phyloP scores from a whole-genome alignment of 2,113 vertebrate species.

The Chionomys nivalis region DNA sequence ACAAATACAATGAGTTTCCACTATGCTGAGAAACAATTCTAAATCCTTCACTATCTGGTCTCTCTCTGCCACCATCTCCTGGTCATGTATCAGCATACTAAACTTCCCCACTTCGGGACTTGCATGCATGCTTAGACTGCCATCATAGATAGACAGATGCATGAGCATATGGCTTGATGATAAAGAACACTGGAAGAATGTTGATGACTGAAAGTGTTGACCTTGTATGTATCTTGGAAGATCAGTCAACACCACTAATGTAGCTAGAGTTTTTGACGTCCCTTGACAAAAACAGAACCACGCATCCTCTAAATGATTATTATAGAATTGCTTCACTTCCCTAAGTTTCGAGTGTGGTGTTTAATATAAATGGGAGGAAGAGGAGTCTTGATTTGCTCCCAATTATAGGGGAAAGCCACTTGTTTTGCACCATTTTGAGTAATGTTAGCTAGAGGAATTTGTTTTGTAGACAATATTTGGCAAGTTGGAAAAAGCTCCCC shows the following conservation, averaged over 20 bases:
- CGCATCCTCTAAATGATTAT: not conserved
- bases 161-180: not conserved
- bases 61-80: not conserved
- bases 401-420: not conserved
- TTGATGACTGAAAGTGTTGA: not conserved
- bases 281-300: not conserved
- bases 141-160: not conserved
- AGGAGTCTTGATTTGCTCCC: not conserved
- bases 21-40: not conserved
- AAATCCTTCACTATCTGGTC: not conserved
- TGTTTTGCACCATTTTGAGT: not conserved
- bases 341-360: not conserved
- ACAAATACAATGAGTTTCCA: not conserved
- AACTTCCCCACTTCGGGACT: not conserved
- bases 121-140: not conserved
- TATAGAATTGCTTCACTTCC: not conserved
- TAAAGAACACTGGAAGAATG: not conserved
- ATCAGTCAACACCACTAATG: not conserved
- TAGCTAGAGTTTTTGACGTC: not conserved
- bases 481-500: not conserved
- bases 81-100: not conserved
- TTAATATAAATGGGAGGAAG: not conserved
- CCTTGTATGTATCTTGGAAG: not conserved
- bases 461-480: not conserved
- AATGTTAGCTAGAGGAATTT: not conserved